phyloP scores from a whole-genome alignment of 2,797 vertebrate genomes.

The Halcyon leucocephala region DNA sequence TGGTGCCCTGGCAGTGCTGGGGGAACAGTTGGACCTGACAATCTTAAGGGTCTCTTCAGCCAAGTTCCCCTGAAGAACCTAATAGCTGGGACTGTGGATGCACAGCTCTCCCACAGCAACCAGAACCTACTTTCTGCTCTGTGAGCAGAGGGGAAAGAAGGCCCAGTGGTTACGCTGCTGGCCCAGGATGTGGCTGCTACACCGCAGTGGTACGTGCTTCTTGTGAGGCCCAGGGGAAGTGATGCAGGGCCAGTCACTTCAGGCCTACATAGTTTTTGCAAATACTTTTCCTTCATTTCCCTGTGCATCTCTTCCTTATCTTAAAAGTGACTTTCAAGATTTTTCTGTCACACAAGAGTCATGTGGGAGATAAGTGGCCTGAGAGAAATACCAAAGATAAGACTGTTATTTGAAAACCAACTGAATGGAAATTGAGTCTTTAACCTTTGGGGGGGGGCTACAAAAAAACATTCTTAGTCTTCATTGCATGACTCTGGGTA shows the following conservation, averaged over 20 bases:
- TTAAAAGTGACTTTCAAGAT: not conserved
- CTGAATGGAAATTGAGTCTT: not conserved
- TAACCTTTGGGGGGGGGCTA: not conserved
- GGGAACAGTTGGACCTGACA: no score
- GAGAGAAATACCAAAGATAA: not conserved
- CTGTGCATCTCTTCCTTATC: not conserved
- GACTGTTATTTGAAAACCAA: not conserved
- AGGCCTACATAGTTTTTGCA: not conserved
- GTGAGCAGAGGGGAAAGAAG: not conserved
- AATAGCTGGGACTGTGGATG: no score
- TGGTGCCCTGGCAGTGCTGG: no score
- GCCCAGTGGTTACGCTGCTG: fast-evolving
- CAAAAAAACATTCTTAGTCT: not conserved
- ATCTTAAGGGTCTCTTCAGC: no score
- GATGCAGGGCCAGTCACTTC: no score
- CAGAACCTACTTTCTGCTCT: no score
- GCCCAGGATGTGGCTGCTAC: fast-evolving
- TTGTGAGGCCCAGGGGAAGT: no score
- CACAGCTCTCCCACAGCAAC: no score
- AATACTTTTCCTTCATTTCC: not conserved
- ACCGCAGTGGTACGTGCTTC: not conserved
- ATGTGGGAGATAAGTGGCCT: not conserved
- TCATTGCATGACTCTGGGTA: not conserved
- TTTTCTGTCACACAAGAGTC: not conserved
- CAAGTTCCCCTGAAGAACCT: no score